phyloP scores from a whole-genome alignment of 2,113 vertebrate species.

The Myanophis thanlyinensis region DNA sequence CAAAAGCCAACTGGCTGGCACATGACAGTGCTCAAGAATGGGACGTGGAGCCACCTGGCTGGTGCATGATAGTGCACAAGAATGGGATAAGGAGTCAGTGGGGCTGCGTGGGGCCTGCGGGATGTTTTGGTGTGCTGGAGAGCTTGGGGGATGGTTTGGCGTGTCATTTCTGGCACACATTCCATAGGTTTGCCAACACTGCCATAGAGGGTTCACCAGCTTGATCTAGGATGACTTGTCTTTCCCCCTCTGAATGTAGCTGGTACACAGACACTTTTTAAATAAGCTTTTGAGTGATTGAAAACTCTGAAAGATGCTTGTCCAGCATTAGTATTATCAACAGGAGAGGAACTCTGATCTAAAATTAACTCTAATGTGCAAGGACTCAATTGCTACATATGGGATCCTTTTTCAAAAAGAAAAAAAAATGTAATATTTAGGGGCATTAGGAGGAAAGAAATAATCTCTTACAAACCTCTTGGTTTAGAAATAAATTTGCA shows the following conservation, averaged over 20 bases:
- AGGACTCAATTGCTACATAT: background rate
- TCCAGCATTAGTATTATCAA: background rate
- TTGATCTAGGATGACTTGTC: background rate
- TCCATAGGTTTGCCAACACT: too few species aligned
- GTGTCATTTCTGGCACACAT: too few species aligned
- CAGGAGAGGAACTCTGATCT: background rate
- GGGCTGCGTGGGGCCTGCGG: too few species aligned
- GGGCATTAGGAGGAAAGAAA: background rate
- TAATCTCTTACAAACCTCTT: background rate
- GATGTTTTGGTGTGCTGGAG: too few species aligned
- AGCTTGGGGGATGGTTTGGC: too few species aligned
- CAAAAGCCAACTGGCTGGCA: too few species aligned
- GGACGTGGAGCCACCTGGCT: too few species aligned
- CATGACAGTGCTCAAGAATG: too few species aligned
- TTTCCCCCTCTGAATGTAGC: background rate
- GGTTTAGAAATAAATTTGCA: slow-evolving; percentile 8
- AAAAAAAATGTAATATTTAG: background rate
- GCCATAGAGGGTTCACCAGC: background rate
- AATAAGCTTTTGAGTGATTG: background rate
- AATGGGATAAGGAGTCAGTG: too few species aligned
- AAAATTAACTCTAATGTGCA: background rate
- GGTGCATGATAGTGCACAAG: too few species aligned
- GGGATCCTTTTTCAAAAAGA: background rate
- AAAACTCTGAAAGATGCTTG: background rate
- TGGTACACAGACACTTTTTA: background rate